These are phyloP conservation scores for Octopus bimaculoides DNA, from an alignment of 1,140 invertebrate genomes.

Conservation along the genomic window DNA sequence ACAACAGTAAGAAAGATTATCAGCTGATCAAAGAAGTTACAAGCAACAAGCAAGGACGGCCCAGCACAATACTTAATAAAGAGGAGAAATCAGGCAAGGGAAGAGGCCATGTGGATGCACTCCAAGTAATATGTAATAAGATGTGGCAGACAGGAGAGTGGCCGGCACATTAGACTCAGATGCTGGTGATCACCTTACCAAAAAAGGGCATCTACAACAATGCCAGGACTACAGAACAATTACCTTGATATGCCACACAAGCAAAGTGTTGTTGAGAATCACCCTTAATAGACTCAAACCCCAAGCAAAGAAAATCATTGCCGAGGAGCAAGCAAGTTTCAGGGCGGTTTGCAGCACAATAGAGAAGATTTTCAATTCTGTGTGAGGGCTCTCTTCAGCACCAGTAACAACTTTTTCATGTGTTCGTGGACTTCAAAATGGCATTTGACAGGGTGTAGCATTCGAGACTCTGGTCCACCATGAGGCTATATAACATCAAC, in stretches of 20 bases:
- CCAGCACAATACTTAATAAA: no score
- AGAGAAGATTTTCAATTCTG: not conserved
- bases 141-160: not conserved
- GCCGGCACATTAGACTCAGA: not conserved
- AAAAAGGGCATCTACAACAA: not conserved
- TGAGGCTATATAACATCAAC: constrained; percentile 24
- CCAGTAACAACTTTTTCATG: not conserved
- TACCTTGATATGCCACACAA: not conserved
- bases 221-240: not conserved
- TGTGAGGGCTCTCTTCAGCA: not conserved
- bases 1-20: no score
- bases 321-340: not conserved
- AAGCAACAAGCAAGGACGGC: no score
- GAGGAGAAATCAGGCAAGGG: not conserved
- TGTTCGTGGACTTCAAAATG: constrained; percentile 19
- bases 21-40: no score
- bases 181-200: not conserved
- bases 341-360: not conserved
- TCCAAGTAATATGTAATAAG: not conserved
- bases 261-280: not conserved
- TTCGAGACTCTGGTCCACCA: constrained; percentile 3
- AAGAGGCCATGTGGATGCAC: not conserved
- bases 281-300: not conserved
- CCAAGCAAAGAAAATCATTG: not conserved
- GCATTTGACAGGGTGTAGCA: constrained; percentile 17